Conservation (phyloP, 2,888 invertebrate genomes). For the Poecilobothrus nobilitatus region DNA sequence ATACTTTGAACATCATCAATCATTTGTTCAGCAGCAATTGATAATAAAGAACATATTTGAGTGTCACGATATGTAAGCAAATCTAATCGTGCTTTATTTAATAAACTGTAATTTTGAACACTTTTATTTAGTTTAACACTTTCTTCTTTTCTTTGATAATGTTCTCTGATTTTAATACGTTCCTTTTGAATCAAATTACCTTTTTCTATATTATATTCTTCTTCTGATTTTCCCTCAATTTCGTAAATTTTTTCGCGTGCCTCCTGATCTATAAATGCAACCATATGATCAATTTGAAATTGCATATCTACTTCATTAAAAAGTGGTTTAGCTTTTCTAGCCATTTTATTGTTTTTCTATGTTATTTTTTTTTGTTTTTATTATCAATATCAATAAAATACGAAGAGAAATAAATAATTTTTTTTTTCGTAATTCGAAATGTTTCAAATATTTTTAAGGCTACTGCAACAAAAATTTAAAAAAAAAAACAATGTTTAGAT, state of each 20-base stretch:
- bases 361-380: no score
- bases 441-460: no score
- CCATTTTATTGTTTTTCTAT: no score
- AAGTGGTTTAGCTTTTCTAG: no score
- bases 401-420: no score
- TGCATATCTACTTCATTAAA: constrained; percentile 81
- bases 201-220: constrained; percentile 99
- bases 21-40: constrained; percentile 83
- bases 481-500: no score
- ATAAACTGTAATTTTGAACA: constrained; percentile 98
- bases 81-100: constrained; percentile 93
- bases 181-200: constrained; percentile 97
- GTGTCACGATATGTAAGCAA: constrained; percentile 88
- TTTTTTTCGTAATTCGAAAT: no score
- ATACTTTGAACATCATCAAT: constrained; percentile 62
- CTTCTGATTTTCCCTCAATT: constrained; percentile 99
- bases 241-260: constrained; percentile 99
- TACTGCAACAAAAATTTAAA: no score
- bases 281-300: constrained; percentile 99
- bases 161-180: constrained; percentile 98
- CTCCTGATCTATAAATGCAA: constrained; percentile 99
- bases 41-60: constrained; percentile 82
- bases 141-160: constrained; percentile 97
- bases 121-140: constrained; percentile 98
- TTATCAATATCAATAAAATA: no score